Conservation (phyloP, 2,113 vertebrate species). For the Caracal caracal region DNA sequence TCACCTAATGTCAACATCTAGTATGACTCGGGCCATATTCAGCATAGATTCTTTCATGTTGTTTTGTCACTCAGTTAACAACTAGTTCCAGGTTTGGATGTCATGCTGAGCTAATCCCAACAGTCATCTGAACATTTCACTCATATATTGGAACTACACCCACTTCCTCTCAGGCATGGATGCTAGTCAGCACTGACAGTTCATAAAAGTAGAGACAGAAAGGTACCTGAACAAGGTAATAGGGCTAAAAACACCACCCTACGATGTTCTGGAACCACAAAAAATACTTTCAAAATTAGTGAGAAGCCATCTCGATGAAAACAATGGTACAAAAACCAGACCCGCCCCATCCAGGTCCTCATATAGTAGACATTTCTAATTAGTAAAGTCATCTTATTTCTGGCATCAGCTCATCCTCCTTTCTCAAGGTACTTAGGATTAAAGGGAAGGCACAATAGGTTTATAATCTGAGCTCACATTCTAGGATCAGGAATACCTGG, state of each 20-base stretch:
- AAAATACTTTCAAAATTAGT: neutral
- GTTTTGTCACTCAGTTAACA: neutral
- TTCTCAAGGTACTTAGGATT: neutral
- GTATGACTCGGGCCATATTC: neutral
- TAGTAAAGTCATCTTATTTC: neutral
- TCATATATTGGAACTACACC: neutral
- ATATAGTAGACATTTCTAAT: neutral
- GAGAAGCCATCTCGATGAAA: neutral
- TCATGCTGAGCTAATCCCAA: neutral
- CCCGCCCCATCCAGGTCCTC: neutral
- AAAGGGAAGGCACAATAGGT: neutral
- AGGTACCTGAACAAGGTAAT: neutral
- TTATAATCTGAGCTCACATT: neutral
- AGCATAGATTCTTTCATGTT: neutral
- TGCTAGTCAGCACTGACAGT: neutral
- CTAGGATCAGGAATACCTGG: neutral
- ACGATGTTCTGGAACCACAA: neutral
- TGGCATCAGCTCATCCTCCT: neutral
- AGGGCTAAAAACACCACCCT: neutral
- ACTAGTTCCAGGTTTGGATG: neutral
- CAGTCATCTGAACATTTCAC: neutral
- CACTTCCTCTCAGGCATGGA: neutral
- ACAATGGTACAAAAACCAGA: constrained; percentile 1
- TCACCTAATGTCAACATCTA: neutral
- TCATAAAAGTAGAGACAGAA: neutral